Evolutionary conservation across 2,888 invertebrate species (phyloP).

Genomic region (Tipula unca): DNA sequence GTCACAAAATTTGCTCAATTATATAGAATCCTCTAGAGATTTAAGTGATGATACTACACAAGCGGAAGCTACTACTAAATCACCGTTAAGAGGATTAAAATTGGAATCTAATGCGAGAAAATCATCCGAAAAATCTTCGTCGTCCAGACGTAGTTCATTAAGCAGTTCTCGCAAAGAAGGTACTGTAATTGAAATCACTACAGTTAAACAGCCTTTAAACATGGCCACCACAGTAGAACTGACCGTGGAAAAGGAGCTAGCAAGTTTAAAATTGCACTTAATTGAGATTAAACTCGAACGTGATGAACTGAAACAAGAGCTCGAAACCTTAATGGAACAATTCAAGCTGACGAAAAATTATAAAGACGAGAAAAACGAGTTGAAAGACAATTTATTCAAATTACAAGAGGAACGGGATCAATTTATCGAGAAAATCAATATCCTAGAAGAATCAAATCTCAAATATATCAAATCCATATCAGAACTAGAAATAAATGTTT

Average conservation of each 20-base stretch:
- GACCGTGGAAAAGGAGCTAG: conserved; percentile 30
- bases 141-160: conserved; percentile 29
- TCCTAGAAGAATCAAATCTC: conserved; percentile 29
- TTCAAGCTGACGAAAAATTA: conserved; percentile 28
- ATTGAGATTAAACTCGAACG: conserved; percentile 34
- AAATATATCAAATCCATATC: conserved; percentile 37
- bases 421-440: conserved; percentile 29
- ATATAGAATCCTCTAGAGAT: neutral
- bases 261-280: conserved; percentile 35
- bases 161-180: conserved; percentile 26
- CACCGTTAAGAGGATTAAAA: conserved; percentile 9
- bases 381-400: conserved; percentile 30
- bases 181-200: conserved; percentile 23
- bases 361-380: conserved; percentile 28
- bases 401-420: conserved; percentile 32
- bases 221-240: neutral
- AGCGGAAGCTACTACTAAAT: neutral
- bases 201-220: neutral
- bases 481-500: conserved; percentile 36
- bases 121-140: conserved; percentile 25
- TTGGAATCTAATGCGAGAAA: conserved; percentile 28
- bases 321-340: conserved; percentile 31
- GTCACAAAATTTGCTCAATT: conserved; percentile 30
- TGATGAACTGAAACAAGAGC: conserved; percentile 32
- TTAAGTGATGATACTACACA: neutral